Conservation (phyloP, 2,113 vertebrate species). For the Epinephelus lanceolatus region DNA sequence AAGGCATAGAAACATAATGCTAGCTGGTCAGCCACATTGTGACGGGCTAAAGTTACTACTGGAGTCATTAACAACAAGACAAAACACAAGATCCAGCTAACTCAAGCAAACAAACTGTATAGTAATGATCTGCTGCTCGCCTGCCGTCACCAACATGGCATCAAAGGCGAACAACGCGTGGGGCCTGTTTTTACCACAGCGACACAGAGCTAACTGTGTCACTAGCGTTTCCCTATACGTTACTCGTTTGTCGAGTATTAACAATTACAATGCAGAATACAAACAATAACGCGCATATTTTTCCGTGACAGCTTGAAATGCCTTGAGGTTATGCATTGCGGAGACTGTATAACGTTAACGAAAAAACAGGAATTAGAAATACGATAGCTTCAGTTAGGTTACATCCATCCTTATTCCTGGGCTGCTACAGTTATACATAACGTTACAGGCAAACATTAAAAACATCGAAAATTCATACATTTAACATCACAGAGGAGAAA, state of each 20-base stretch:
- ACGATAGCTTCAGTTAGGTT: constrained; percentile 14
- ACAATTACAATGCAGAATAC: neutral
- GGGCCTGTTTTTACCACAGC: constrained; percentile 67
- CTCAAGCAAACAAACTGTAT: neutral
- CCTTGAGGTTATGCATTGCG: neutral
- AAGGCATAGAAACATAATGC: neutral
- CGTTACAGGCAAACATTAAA: fast-evolving
- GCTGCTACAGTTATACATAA: neutral
- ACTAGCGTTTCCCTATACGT: neutral
- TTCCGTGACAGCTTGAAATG: neutral
- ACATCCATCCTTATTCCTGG: neutral
- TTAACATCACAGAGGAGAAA: neutral
- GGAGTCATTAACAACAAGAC: neutral
- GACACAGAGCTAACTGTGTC: constrained; percentile 34
- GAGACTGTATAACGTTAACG: neutral
- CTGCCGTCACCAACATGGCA: constrained; percentile 69
- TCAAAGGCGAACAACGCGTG: constrained; percentile 71
- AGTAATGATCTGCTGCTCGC: constrained; percentile 14
- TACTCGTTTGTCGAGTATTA: neutral
- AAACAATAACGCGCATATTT: neutral
- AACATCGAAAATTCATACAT: too few relatives aligned
- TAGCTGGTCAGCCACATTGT: too few relatives aligned
- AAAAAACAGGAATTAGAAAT: neutral
- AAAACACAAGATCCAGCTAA: neutral
- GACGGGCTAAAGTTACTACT: too few relatives aligned